Percentiles rank a stretch among this genome's conserved stretches.
Evolutionary conservation across 2,888 invertebrate genomes (phyloP).

Genomic region (Tridacna gigas): DNA sequence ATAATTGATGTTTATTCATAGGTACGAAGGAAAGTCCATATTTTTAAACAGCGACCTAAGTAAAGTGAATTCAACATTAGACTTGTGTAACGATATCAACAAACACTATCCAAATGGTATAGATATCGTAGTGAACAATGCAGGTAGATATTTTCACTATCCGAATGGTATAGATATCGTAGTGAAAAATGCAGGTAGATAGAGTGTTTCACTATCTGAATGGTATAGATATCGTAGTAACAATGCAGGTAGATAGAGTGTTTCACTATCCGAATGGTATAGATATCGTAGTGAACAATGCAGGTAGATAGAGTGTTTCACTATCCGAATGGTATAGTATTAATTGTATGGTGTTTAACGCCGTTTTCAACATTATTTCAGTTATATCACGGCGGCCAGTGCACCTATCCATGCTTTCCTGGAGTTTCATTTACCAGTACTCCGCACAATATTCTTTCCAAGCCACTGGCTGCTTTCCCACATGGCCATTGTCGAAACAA

Average conservation of each 20-base stretch:
- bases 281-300: constrained; percentile 77
- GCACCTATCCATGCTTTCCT: too few species aligned
- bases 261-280: constrained; percentile 63
- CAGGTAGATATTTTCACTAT: constrained; percentile 62
- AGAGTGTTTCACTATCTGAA: too few species aligned
- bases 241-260: constrained; percentile 72
- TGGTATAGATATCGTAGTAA: constrained; percentile 76
- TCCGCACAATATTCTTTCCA: too few species aligned
- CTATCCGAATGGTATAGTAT: too few species aligned
- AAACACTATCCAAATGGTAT: constrained; percentile 65
- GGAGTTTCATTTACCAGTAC: too few species aligned
- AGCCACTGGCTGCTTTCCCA: too few species aligned
- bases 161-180: too few species aligned
- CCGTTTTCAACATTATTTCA: too few species aligned
- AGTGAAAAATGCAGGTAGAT: too few species aligned
- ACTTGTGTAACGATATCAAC: constrained; percentile 46
- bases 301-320: constrained; percentile 61
- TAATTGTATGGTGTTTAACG: too few species aligned
- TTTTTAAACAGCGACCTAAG: constrained; percentile 57
- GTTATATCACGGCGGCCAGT: too few species aligned
- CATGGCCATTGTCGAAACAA: too few species aligned
- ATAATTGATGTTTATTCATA: background rate
- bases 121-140: constrained; percentile 77
- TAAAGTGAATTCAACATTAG: constrained; percentile 29
- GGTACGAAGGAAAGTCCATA: constrained; percentile 28